phyloP scores from a whole-genome alignment of 2,113 vertebrate genomes.

The Mungos mungo region DNA sequence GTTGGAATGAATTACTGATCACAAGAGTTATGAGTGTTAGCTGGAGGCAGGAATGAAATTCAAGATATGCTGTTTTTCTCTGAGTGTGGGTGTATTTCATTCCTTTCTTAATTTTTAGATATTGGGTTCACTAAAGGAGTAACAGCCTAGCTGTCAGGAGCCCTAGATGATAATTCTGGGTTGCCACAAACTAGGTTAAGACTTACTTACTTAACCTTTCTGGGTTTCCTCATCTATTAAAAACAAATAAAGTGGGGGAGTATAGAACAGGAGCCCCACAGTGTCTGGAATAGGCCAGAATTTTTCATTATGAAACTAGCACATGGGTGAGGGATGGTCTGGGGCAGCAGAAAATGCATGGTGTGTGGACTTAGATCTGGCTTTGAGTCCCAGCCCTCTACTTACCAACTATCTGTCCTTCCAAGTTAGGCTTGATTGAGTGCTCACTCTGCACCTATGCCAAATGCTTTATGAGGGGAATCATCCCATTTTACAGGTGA shows the following conservation, averaged over 20 bases:
- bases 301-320: not conserved
- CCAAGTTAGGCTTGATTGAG: not conserved
- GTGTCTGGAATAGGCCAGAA: not conserved
- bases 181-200: not conserved
- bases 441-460: not conserved
- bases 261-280: not conserved
- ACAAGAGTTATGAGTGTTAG: conserved; percentile 50
- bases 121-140: not conserved
- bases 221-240: conserved; percentile 2
- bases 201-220: not conserved
- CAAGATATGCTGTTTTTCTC: not conserved
- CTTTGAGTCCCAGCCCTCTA: not conserved
- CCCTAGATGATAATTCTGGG: not conserved
- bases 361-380: not conserved
- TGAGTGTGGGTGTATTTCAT: not conserved
- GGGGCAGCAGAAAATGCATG: not conserved
- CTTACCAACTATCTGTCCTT: not conserved
- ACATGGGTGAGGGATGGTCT: not conserved
- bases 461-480: not conserved
- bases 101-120: conserved; percentile 65
- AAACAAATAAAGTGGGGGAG: not conserved
- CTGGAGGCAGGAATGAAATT: conserved; percentile 56
- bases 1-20: conserved; percentile 66
- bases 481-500: not conserved
- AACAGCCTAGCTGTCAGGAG: not conserved